Evolutionary conservation across 2,797 vertebrate species (phyloP).

Genomic region (Chaetodon trifasciatus): DNA sequence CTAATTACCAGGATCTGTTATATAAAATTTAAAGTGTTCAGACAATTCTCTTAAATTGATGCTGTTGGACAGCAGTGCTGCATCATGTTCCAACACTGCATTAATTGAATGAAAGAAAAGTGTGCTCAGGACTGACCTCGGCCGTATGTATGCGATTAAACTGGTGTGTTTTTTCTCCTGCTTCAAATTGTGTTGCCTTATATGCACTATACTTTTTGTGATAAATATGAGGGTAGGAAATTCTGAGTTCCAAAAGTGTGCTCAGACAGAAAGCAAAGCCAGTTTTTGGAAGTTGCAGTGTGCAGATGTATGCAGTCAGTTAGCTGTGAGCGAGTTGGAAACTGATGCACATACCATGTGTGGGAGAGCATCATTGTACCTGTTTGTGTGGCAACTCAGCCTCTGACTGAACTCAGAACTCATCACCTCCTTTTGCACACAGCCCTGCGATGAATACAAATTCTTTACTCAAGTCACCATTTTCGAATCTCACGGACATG

Average conservation of each 20-base stretch:
- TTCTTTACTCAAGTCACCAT: neutral
- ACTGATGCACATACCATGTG: neutral
- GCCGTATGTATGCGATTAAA: neutral
- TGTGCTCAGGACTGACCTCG: neutral
- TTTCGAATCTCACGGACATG: too few species aligned
- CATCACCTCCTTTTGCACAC: neutral
- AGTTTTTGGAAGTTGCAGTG: neutral
- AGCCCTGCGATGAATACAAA: neutral
- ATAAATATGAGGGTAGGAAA: neutral
- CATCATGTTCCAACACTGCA: neutral
- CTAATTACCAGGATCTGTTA: constrained; percentile 58
- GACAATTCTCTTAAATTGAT: constrained; percentile 12
- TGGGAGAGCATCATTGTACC: too few species aligned
- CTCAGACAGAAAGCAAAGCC: neutral
- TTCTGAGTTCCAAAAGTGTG: neutral
- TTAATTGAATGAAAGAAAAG: neutral
- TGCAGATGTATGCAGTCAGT: neutral
- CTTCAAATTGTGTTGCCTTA: neutral
- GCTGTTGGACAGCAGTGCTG: too few species aligned
- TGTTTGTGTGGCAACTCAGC: neutral
- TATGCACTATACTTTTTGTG: neutral
- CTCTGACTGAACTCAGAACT: neutral
- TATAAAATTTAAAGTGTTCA: constrained; percentile 28
- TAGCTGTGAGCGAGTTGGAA: neutral
- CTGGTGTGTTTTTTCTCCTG: neutral